Evolutionary conservation across 2,113 vertebrate species (phyloP).

Genomic region (Neolamprologus hecqui): DNA sequence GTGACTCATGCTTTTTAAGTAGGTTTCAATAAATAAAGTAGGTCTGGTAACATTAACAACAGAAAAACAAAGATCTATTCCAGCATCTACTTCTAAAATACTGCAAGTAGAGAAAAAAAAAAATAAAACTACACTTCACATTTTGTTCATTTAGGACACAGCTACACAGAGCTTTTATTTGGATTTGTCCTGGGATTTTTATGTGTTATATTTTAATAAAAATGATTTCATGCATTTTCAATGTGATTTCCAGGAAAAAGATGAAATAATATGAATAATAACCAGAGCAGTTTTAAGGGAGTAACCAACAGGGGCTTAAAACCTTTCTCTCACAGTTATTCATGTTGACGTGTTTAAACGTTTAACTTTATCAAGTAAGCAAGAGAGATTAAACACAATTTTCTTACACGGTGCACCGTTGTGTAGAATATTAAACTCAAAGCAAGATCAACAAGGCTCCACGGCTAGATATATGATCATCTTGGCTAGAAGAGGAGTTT

Average conservation of each 20-base stretch:
- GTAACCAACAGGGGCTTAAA: neutral
- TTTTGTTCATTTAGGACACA: neutral
- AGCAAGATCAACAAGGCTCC: neutral
- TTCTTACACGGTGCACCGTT: neutral
- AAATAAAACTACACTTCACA: neutral
- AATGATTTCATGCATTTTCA: neutral
- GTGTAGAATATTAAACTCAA: neutral
- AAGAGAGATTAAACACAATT: neutral
- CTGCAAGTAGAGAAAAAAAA: neutral
- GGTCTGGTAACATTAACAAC: slow-evolving; percentile 35
- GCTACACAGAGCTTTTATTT: neutral
- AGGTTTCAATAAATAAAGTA: slow-evolving; percentile 34
- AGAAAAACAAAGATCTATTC: neutral
- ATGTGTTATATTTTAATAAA: neutral
- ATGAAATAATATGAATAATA: neutral
- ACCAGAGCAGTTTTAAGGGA: neutral
- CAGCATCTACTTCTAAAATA: neutral
- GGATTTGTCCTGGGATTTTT: neutral
- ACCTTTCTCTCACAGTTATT: neutral
- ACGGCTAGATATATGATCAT: neutral
- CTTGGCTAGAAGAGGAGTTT: neutral
- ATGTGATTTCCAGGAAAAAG: neutral
- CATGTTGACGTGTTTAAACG: neutral
- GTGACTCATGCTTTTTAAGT: neutral
- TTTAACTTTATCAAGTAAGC: slow-evolving; percentile 12